Percentiles rank a stretch among this genome's conserved stretches.
Conservation (phyloP, 2,113 vertebrate species). For the Desmodus rotundus region DNA sequence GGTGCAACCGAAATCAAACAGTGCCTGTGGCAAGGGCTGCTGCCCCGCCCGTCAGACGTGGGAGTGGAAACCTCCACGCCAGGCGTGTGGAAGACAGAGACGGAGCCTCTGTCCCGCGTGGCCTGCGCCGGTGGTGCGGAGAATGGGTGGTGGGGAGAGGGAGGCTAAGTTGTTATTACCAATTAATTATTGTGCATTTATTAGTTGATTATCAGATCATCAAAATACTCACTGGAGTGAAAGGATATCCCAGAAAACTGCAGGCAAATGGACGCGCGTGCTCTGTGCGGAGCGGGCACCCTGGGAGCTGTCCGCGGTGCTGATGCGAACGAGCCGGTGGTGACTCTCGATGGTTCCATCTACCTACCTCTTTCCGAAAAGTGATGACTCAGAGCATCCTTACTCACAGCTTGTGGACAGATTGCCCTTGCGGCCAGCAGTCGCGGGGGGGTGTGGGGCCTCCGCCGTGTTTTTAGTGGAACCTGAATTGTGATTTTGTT, state of each 20-base stretch:
- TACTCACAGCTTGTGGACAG: slow-evolving; percentile 55
- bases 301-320: slow-evolving; percentile 68
- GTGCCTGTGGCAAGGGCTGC: slow-evolving; percentile 77
- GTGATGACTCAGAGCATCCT: background rate
- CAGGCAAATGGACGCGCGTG: accelerated
- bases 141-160: background rate
- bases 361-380: slow-evolving; percentile 33
- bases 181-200: slow-evolving; percentile 69
- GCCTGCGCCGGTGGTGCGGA: background rate
- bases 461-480: slow-evolving; percentile 59
- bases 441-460: slow-evolving; percentile 67
- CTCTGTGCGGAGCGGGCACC: background rate
- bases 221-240: background rate
- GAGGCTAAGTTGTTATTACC: background rate
- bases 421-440: slow-evolving; percentile 64
- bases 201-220: background rate
- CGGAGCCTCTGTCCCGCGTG: background rate
- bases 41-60: slow-evolving; percentile 64
- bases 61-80: slow-evolving; percentile 50
- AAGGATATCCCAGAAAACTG: background rate
- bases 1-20: slow-evolving; percentile 53
- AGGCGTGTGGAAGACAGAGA: slow-evolving; percentile 45
- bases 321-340: background rate
- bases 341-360: background rate
- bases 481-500: slow-evolving; percentile 63